These are phyloP conservation scores for Cercopithecus mona DNA, from an alignment of 2,113 vertebrate genomes.

Conservation along the genomic window DNA sequence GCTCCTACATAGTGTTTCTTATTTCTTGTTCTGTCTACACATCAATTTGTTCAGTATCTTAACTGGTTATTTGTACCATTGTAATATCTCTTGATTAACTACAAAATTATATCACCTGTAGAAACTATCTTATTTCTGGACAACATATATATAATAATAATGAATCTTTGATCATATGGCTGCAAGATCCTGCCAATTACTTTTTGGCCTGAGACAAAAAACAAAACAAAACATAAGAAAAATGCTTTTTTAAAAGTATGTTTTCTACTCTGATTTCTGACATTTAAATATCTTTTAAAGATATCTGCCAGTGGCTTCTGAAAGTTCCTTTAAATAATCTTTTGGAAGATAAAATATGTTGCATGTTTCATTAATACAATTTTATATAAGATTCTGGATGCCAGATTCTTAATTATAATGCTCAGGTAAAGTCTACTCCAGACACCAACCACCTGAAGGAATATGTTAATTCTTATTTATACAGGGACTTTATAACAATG, in stretches of 20 bases:
- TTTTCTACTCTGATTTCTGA: slow-evolving; percentile 41
- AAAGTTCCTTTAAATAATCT: neutral
- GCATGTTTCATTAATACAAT: neutral
- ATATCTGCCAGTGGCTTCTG: neutral
- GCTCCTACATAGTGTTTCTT: neutral
- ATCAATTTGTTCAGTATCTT: neutral
- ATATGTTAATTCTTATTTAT: neutral
- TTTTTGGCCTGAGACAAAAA: slow-evolving; percentile 3
- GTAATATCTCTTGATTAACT: neutral
- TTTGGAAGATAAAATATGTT: neutral
- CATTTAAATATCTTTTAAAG: slow-evolving; percentile 20
- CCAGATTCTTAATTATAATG: neutral
- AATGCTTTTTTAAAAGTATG: neutral
- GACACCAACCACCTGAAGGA: neutral
- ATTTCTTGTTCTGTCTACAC: neutral
- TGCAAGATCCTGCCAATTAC: neutral
- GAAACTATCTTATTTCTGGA: slow-evolving; percentile 4
- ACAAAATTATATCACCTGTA: slow-evolving; percentile 15
- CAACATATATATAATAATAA: neutral
- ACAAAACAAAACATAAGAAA: neutral
- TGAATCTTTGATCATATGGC: neutral
- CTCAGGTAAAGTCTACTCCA: neutral
- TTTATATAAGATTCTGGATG: neutral
- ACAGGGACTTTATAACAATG: neutral
- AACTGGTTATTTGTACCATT: neutral